Evolutionary conservation across 1,140 invertebrate species (phyloP).

Genomic region (Drosophila kurseongensis): DNA sequence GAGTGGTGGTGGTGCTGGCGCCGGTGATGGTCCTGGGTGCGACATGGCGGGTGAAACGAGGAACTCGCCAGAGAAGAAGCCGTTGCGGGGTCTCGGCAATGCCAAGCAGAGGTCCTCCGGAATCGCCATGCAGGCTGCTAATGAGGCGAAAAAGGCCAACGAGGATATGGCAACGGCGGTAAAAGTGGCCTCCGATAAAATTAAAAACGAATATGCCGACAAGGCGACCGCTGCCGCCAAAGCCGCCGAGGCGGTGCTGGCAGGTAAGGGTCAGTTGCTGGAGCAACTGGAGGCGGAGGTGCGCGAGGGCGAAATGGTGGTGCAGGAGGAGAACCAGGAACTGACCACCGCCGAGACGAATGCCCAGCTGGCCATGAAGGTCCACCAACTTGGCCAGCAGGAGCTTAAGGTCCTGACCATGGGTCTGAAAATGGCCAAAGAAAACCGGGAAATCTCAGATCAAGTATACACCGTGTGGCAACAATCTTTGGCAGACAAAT

Average conservation of each 20-base stretch:
- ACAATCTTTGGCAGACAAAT: constrained; percentile 20
- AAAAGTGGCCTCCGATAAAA: constrained; percentile 47
- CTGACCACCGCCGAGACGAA: constrained; percentile 39
- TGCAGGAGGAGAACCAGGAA: constrained; percentile 56
- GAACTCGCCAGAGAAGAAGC: neutral
- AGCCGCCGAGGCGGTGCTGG: constrained; percentile 59
- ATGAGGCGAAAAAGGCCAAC: constrained; percentile 64
- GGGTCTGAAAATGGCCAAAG: constrained; percentile 31
- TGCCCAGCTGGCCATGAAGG: constrained; percentile 34
- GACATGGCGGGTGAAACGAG: neutral
- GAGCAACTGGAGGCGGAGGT: constrained; percentile 67
- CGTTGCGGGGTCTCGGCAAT: neutral
- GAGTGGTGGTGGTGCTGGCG: neutral
- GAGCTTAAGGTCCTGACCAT: constrained; percentile 47
- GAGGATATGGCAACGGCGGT: constrained; percentile 64
- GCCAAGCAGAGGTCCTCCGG: constrained; percentile 37
- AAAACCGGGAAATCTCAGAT: constrained; percentile 34
- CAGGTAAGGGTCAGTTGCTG: constrained; percentile 46
- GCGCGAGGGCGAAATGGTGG: constrained; percentile 46
- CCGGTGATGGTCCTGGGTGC: neutral
- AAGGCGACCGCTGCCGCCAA: constrained; percentile 57
- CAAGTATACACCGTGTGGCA: constrained; percentile 43
- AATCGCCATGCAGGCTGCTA: constrained; percentile 55
- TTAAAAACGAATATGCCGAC: constrained; percentile 63
- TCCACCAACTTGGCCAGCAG: constrained; percentile 22